Percentiles rank a stretch among this genome's conserved stretches.
Evolutionary conservation across 2,113 vertebrate species (phyloP).

Genomic region (Cyprinodon tularosa): DNA sequence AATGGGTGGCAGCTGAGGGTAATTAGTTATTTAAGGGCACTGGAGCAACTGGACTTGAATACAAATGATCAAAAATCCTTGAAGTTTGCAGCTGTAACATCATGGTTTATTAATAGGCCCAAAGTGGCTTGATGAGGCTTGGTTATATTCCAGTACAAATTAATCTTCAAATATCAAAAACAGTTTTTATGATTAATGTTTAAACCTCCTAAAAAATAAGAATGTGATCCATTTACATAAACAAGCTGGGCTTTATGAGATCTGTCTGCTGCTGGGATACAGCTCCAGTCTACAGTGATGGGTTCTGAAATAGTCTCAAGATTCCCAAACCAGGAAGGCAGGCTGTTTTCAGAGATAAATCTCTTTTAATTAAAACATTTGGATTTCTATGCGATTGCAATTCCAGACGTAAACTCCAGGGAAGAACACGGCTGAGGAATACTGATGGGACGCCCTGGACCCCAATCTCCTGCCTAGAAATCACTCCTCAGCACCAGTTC

Average conservation of each 20-base stretch:
- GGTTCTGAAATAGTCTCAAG: constrained; percentile 2
- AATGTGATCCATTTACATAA: constrained; percentile 6
- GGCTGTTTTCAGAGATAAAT: background rate
- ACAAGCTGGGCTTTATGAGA: background rate
- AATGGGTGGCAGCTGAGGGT: background rate
- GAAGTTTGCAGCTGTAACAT: background rate
- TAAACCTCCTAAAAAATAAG: background rate
- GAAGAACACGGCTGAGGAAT: constrained; percentile 24
- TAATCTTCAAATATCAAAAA: background rate
- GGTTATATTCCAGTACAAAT: background rate
- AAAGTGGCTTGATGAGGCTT: background rate
- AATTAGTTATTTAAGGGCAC: background rate
- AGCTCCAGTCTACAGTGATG: constrained; percentile 39
- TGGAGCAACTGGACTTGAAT: background rate
- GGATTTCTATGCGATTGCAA: background rate
- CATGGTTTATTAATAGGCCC: no score
- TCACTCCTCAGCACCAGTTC: constrained; percentile 44
- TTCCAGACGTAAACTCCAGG: background rate
- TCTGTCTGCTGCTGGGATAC: constrained; percentile 11
- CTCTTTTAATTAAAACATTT: background rate
- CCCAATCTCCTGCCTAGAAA: constrained; percentile 40
- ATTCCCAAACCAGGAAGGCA: background rate
- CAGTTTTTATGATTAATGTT: background rate
- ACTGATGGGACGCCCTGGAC: constrained; percentile 31
- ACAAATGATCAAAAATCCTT: background rate